Percentiles rank a stretch among this genome's conserved stretches.
Conservation (phyloP, 92 coral and sea anemone species). For the Anthopleura xanthogrammica region DNA sequence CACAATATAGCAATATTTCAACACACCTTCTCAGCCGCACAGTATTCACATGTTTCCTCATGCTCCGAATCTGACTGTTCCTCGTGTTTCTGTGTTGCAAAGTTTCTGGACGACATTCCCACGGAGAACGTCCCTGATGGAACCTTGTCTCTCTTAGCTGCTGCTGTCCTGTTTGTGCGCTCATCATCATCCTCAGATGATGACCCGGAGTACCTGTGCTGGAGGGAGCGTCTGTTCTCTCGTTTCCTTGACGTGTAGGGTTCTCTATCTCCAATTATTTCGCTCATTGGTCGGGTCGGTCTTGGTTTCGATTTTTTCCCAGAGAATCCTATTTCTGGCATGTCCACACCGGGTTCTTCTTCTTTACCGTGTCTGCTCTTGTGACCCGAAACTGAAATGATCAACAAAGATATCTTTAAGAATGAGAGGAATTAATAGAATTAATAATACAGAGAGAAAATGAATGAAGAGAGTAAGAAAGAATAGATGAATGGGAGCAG, state of each 20-base stretch:
- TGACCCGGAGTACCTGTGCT: conserved; percentile 65
- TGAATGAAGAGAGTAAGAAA: background rate
- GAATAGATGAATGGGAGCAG: background rate
- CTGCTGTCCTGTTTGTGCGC: conserved; percentile 64
- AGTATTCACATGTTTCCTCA: conserved; percentile 92
- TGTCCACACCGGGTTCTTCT: conserved; percentile 6
- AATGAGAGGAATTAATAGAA: background rate
- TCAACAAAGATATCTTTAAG: background rate
- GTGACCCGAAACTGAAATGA: conserved; percentile 66
- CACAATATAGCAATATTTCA: background rate
- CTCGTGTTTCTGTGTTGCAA: conserved; percentile 45
- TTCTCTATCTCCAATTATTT: conserved; percentile 61
- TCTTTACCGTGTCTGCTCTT: conserved; percentile 21
- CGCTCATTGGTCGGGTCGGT: conserved; percentile 69
- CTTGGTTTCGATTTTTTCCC: conserved; percentile 58
- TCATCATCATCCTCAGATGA: conserved; percentile 97
- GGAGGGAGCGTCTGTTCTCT: conserved; percentile 76
- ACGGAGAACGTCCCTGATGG: conserved; percentile 86
- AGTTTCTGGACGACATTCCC: conserved; percentile 81
- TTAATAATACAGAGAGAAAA: background rate
- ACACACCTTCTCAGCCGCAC: conserved; percentile 91
- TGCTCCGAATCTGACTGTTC: conserved; percentile 74
- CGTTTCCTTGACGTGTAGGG: conserved; percentile 66
- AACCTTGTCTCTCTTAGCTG: conserved; percentile 42
- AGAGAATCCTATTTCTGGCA: conserved; percentile 74